Evolutionary conservation across 2,888 invertebrate genomes (phyloP).

Genomic region (Ennomos quercinarius): DNA sequence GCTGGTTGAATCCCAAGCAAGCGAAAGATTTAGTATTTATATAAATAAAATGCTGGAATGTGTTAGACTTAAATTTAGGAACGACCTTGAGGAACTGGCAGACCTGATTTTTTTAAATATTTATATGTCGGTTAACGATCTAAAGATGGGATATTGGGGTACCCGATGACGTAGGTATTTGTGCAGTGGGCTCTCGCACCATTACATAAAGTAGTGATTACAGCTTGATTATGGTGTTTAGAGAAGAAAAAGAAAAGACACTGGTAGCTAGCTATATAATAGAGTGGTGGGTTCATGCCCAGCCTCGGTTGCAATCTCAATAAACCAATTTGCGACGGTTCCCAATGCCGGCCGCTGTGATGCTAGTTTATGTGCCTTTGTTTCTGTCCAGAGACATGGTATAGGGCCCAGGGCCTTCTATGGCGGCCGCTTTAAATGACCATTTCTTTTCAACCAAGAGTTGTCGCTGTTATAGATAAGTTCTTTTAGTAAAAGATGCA

Average conservation of each 20-base stretch:
- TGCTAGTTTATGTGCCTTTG: conserved; percentile 30
- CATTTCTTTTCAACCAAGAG: conserved; percentile 51
- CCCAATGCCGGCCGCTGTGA: conserved; percentile 30
- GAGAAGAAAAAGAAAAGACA: conserved; percentile 33
- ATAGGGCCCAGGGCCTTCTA: conserved; percentile 45
- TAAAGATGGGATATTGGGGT: too few species aligned
- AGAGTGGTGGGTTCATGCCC: conserved; percentile 54
- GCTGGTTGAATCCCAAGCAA: too few species aligned
- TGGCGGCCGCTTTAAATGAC: conserved; percentile 55
- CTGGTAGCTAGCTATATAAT: conserved; percentile 37
- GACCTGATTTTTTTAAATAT: too few species aligned
- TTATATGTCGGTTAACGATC: too few species aligned
- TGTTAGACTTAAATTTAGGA: too few species aligned
- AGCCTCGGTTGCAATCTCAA: conserved; percentile 70
- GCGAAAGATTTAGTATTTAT: too few species aligned
- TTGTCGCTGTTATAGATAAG: conserved; percentile 38
- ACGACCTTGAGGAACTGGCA: too few species aligned
- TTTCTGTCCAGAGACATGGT: conserved; percentile 33
- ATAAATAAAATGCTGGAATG: too few species aligned
- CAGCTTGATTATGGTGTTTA: conserved; percentile 32
- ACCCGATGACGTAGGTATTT: too few species aligned
- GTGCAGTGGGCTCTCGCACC: too few species aligned
- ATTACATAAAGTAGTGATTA: conserved; percentile 16
- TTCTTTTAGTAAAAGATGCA: conserved; percentile 6
- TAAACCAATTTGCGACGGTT: conserved; percentile 77